Evolutionary conservation across 2,888 invertebrate genomes (phyloP).

Genomic region (Nomada goodeniana): DNA sequence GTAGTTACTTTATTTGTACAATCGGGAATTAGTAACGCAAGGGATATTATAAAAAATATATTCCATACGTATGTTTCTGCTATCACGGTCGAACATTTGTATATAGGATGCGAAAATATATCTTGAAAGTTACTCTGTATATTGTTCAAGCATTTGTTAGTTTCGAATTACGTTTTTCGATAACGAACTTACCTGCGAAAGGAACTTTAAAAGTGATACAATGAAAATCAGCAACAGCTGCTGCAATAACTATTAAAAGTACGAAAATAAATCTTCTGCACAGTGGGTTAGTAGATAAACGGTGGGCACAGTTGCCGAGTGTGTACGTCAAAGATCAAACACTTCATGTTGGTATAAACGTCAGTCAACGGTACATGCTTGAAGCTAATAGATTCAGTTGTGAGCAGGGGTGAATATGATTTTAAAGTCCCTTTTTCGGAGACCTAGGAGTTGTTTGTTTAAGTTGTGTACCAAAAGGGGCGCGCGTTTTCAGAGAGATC

Average conservation of each 20-base stretch:
- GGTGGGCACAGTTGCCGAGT: conserved; percentile 2
- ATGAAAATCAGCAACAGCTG: not conserved
- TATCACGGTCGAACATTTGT: too few species aligned
- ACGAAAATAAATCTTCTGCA: not conserved
- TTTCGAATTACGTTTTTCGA: too few species aligned
- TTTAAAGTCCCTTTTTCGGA: conserved; percentile 42
- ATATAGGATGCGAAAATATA: too few species aligned
- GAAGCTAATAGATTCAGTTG: conserved; percentile 54
- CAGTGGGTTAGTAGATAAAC: not conserved
- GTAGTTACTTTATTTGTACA: too few species aligned
- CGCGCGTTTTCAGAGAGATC: conserved; percentile 17
- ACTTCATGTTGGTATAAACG: conserved; percentile 25
- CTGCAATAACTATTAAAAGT: too few species aligned
- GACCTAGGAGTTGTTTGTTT: conserved; percentile 40
- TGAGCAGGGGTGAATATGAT: conserved; percentile 46
- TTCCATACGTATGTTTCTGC: too few species aligned
- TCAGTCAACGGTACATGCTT: conserved; percentile 25
- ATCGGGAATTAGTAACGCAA: too few species aligned
- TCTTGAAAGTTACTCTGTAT: too few species aligned
- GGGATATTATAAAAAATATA: too few species aligned
- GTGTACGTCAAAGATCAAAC: conserved; percentile 35
- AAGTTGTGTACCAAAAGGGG: conserved; percentile 50
- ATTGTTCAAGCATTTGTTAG: too few species aligned
- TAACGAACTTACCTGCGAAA: too few species aligned
- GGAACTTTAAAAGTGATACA: too few species aligned